Base-by-base conservation (phyloP, 2,888 invertebrate genomes). In the Nebria salina region DNA sequence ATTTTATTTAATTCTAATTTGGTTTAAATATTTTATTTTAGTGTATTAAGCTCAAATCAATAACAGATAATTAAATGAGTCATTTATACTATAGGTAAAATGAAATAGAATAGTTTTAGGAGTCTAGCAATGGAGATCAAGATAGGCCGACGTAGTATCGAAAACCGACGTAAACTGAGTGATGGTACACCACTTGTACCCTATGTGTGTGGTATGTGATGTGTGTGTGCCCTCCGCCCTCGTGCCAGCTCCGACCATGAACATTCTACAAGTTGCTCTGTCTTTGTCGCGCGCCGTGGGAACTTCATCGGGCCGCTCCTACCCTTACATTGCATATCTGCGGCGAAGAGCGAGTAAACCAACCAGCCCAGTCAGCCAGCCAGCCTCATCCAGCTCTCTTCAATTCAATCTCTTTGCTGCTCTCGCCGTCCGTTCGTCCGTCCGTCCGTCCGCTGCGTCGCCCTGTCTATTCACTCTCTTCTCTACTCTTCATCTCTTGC, bases 211-310 rank as follows among this genome's bases (percentile, higher is more conserved):
- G 54, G 54, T 54, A 54, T 54, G 54, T 54, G 54, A 54, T 54
- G 54, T 54, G 54, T 15, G 73, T 11, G 15, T 26, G 73, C 42
- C 83, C 89, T 88, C 65, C 90, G 86, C 85, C 90, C 90, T 15
- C 89, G 86, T 54, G 87, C 77, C 15, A 89, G 87, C 77, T 83
- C 83, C 84, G 84, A 84, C 84, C 83, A 82, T 83, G 83, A 84
- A 85, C 86, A 87, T 87, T 87, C 87, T 87, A 86, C 87, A 86
- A 86, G 86, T 87, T 85, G 86, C 86, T 81, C 81, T 86, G 87
- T 87, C 87, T 86, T 86, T 87, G 87, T 86, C 85, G 85, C 85
- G 84, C 83, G 83, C 84, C 86, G 87, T 87, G 87, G 87, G 87
- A 87, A 87, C 75, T 72, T 80, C 75, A 15, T 85, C 85, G 85